Base-by-base conservation (phyloP, 92 coral and sea anemone genomes). In the Parazoanthus darwini region DNA sequence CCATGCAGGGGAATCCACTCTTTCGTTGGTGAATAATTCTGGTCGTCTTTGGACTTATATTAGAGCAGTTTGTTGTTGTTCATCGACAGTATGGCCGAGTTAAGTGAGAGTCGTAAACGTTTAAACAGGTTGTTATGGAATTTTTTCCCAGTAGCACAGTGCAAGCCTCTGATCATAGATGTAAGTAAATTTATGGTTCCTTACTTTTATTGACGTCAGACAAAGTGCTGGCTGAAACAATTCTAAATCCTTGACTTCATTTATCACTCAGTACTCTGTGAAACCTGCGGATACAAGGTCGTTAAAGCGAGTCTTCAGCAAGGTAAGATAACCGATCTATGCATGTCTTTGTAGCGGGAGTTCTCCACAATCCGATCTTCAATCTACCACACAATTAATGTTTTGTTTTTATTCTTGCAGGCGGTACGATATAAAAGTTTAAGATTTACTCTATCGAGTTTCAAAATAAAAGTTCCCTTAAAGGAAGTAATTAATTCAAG, bases 281-380 rank as follows among this genome's bases (percentile, higher is more conserved):
- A 94, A 90, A 67, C 98, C 96, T 79, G 98, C 99, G 18, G 96
- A 94, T 80, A 97, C 99, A 22, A 92, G 79, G 29, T 88, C 87
- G 85, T 74, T 97, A 74, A 90, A 91, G 59, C 88, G 84, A 65
- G 92, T 97, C 56, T 97, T 97, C 74, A 94, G 92, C 87, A 95
- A 97, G 98, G 99, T 97, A 82, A 72, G 96, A 50, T 22, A 11
- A 33, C 8, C 7, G 9, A 38, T 1, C 43, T 14, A 36, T 36
- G 20, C 22, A 14, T 74, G 25, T 74, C 6, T 0, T 39, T 39
- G 42, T 39, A 20, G 78, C 26, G 78, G 68, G 68, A 63, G 68
- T 63, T 63, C 68, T 63, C 25, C n/a, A 22, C 22, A 51, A 10
- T 13, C 16, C 16, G 58, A 13, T 10, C 58, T 0, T 39, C 14